Base-by-base conservation (phyloP, 1,140 invertebrate genomes). In the Heterodera carotae region DNA sequence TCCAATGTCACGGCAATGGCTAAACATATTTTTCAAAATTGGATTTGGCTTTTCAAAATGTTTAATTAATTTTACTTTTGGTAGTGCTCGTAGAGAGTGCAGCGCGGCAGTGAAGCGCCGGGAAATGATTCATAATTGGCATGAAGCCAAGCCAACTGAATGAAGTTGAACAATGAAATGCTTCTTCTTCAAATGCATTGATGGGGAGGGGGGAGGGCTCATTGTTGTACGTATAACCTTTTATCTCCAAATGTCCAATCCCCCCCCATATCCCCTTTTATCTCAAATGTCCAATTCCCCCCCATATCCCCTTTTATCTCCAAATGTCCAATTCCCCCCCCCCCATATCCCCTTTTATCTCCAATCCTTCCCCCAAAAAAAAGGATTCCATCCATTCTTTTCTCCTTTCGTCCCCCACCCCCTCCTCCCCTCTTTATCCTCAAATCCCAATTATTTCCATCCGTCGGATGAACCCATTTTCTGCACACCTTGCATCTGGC, bases 111-210 rank as follows among this genome's bases (percentile, higher is more conserved):
- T 78, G 94, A 97, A 27, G 98, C 96, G 79, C 96, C 96, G 88
- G 98, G 96, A 3, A 95, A 94, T 31, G 94, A 96, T 90, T 99
- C 96, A 88, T 98, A 99, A 90, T 99, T 97, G 87, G 97, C 94
- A 82, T 96, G 90, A 80, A 99, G 90, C 97, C 97, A 99, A 89
- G 96, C 93, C 80, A 98, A 93, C 94, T 96, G 86, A 33, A 83
- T 69, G 29, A 62, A 10, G n/a, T 75, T 36, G 29, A 33, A 69
- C 36, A 27, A 69, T 27, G 8, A 10, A 69, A 34, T 53, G 18
- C 4, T 15, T 4, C 48, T 18, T 53, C 36, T 39, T 39, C 6
- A 39, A 12, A 7, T 39, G 36, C 36, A 12, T 39, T 8, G 39
- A 8, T 39, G 39, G 39, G 7, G 39, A n/a, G n/a, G n/a, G n/a